Base-by-base conservation (phyloP, 2,888 invertebrate genomes). In the Apotomis betuletana region DNA sequence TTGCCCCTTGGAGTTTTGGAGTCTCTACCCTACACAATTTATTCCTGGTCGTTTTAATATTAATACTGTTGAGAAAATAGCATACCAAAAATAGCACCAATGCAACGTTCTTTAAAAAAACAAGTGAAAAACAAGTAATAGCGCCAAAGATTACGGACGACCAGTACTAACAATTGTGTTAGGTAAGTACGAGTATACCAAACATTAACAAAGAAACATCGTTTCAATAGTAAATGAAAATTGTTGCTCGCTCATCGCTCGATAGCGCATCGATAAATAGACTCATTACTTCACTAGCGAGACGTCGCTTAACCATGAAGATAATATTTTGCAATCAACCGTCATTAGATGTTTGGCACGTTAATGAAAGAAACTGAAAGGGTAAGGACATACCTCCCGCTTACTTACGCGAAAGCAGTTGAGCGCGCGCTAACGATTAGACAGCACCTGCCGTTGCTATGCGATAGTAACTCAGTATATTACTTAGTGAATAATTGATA, bases 311-410 rank as follows among this genome's bases (percentile, higher is more conserved):
- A 65, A 46, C 46, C 46, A 15, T 46, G 27, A 65, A 65, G 55
- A 64, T 64, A 64, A 65, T n/a, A 65, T 65, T 65, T 46, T 65
- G 65, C 65, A 65, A 65, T 65, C 54, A 41, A 13, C 54, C 52
- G 41, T 52, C 44, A 44, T n/a, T 57, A 57, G 46, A 65, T 65
- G n/a, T 44, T 55, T 55, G 44, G 64, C 54, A 64, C 64, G 44
- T 65, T 65, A 63, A 65, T 60, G 59, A 60, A 59, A 57, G 27
- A 57, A 49, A 12, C 38, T 46, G 3, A n/a, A 52, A 44, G 46
- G 55, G 51, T 59, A 71, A 71, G 61, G 60, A 49, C 67, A 67
- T 55, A 36, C 46, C 69, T 59, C 41, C 57, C 55, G 61, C 57
- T 67, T 62, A 57, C 67, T 51, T 51, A 55, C 44, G 55, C 55